Base-by-base conservation (phyloP, 2,888 invertebrate species). In the Cheilosia impressa region DNA sequence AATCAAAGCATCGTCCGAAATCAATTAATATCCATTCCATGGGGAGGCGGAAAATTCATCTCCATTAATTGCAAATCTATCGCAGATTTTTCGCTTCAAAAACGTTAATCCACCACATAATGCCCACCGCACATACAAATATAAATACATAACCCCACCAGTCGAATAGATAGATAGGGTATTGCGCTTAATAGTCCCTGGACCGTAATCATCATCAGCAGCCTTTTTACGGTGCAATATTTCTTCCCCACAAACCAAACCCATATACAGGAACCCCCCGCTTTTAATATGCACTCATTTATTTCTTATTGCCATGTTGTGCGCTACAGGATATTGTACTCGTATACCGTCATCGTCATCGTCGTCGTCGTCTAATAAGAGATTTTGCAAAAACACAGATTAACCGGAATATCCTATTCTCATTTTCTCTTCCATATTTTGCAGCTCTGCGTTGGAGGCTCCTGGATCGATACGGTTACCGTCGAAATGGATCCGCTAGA, bases 401-500 rank as follows among this genome's bases (percentile, higher is more conserved):
- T 78, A 75, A 62, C 57, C 52, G 55, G 75, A 65, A 79, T 87
- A 76, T 71, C 63, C 77, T 73, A 66, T 55, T 63, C 63, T 82
- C 60, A 75, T 78, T 72, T 75, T 66, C 31, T 63, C 57, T 75
- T 76, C 76, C 15, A 66, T 47, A 68, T 47, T 69, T 87, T 89
- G 55, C 96, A 98, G 92, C 95, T 98, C 2, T 98, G 98, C 92
- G 96, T 96, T 69, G 96, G 97, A 89, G 97, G 97, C 24, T 96
- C 97, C 90, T 98, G 98, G 98, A 94, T 97, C 88, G 97, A 97
- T 91, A 96, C 96, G 87, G 96, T 97, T 79, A 97, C 96, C 68
- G 95, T 98, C 85, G 97, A 98, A 94, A 95, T 97, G 93, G 96
- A 97, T 92, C 98, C 98, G 0, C 93, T 97, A 89, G 98, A 98